A percentile compares a stretch with the other conserved stretches of the same genome.
Evolutionary conservation across 2,797 vertebrate species (phyloP).

Genomic region (Alcedo quadribrachys): DNA sequence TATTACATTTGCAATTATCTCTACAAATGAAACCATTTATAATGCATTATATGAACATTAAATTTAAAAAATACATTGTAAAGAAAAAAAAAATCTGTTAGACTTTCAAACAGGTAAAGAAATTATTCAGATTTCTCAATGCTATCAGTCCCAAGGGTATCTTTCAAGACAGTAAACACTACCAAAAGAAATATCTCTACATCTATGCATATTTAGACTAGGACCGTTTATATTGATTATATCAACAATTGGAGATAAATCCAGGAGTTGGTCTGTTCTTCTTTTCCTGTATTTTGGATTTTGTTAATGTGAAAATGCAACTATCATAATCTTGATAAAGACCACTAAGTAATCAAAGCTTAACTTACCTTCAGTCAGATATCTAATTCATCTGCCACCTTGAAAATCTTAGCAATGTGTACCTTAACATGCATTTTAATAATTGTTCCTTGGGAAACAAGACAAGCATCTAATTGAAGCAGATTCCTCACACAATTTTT

Average conservation of each 20-base stretch:
- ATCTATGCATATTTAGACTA: not conserved
- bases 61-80: not conserved
- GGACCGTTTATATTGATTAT: not conserved
- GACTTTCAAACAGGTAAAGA: not conserved
- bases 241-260: not conserved
- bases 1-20: not conserved
- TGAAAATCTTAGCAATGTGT: not conserved
- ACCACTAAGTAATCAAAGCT: not conserved
- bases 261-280: not conserved
- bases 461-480: not conserved
- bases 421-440: not conserved
- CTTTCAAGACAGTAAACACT: not conserved
- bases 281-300: not conserved
- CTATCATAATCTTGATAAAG: not conserved
- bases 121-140: not conserved
- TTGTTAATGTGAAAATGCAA: not conserved
- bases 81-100: not conserved
- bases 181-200: not conserved
- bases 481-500: not conserved
- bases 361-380: conserved; percentile 28
- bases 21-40: not conserved
- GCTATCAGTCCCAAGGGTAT: not conserved
- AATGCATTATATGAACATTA: not conserved
- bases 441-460: not conserved
- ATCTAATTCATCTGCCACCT: not conserved